Base-by-base conservation (phyloP, 2,888 invertebrate species). In the Galerucella pusilla region DNA sequence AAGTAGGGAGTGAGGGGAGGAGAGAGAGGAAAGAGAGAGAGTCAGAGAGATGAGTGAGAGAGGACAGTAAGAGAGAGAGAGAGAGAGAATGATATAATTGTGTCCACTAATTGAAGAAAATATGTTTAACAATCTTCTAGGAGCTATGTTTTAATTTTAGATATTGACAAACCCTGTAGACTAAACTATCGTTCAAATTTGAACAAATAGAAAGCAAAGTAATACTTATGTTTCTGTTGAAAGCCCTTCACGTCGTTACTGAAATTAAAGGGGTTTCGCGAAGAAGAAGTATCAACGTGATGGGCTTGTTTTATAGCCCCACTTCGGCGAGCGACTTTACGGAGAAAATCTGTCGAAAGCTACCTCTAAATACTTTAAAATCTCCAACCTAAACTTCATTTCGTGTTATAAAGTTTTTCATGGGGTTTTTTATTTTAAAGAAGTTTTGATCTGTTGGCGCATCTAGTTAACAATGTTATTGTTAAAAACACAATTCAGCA, bases 201-300 rank as follows among this genome's bases (percentile, higher is more conserved):
- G 6, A 57, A 20, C 57, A 57, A 57, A 16, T 57, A 16, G 16
- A 57, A 57, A 20, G 35, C 12, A 61, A 28, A 61, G 35, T 35
- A 61, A 28, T n/a, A 4, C 28, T 61, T 35, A 61, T 61, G 61
- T 61, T 61, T 61, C n/a, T 61, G 28, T 60, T 60, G 25, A 60
- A 60, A 60, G 35, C 20, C 20, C 28, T 12, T 28, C 28, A 20
- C 59, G 20, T 20, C 20, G 25, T 60, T 60, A 12, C 25, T 60
- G 10, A 60, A 60, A 25, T 60, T 25, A 60, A 60, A 60, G 20
- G 25, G 59, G 59, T 60, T 52, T 60, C 59, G 57, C 16, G 1
- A 42, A 42, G 35, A 57, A 60, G 59, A 60, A 60, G 59, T 60
- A 60, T 60, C 59, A 60, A 60, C 59, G 59, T 60, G 59, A 6